A percentile compares a stretch with the other conserved stretches of the same genome.
These are phyloP conservation scores for Mastacembelus armatus DNA, from an alignment of 2,797 vertebrate species.

Conservation along the genomic window DNA sequence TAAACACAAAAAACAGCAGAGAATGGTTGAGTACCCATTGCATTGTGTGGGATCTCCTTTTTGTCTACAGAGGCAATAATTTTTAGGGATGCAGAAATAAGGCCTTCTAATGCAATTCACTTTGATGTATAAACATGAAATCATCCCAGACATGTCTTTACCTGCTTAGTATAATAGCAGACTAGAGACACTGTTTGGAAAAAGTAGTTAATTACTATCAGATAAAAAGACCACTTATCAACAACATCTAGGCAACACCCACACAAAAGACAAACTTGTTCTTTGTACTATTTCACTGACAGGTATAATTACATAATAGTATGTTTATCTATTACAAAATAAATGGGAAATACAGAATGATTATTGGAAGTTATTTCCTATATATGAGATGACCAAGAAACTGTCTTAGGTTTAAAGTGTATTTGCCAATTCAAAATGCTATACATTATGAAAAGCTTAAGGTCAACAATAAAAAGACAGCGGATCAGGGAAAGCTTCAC, in stretches of 20 bases:
- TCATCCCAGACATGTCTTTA: conserved; percentile 46
- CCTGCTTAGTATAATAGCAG: conserved; percentile 35
- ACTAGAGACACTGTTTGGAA: conserved; percentile 23
- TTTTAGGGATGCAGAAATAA: conserved; percentile 58
- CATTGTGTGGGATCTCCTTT: conserved; percentile 44
- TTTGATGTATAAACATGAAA: conserved; percentile 45
- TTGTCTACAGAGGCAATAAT: conserved; percentile 57
- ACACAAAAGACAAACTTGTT: conserved; percentile 41
- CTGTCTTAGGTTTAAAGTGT: conserved; percentile 20
- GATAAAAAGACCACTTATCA: conserved; percentile 49
- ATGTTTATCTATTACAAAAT: conserved; percentile 37
- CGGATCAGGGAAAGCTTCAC: not conserved
- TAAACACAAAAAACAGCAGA: conserved; percentile 39
- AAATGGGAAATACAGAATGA: conserved; percentile 22
- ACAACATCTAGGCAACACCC: conserved; percentile 42
- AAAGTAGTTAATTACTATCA: conserved; percentile 49
- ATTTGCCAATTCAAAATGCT: conserved; percentile 5
- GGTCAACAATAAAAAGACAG: conserved; percentile 23
- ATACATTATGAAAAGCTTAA: too few relatives aligned
- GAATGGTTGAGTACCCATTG: conserved; percentile 20
- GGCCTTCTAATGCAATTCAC: conserved; percentile 48
- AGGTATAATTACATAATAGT: conserved; percentile 51
- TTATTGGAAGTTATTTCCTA: conserved; percentile 25
- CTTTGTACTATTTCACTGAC: conserved; percentile 47
- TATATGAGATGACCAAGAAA: conserved; percentile 19